Base-by-base conservation (phyloP, 2,888 invertebrate genomes). In the Periphyllus acericola region DNA sequence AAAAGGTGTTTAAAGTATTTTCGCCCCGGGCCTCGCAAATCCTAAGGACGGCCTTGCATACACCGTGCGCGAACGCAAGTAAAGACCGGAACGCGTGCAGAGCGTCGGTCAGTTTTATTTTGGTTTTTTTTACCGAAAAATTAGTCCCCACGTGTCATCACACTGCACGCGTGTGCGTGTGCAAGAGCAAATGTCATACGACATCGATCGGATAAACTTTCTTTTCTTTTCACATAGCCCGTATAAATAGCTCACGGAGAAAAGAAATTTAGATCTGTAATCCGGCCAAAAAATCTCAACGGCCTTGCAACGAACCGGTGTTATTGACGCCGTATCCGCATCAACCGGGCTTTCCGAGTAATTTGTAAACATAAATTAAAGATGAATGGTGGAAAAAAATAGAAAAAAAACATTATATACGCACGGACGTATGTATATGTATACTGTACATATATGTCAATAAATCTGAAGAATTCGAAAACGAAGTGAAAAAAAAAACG, bases 221-320 rank as follows among this genome's bases (percentile, higher is more conserved):
- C 80, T 80, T 80, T 80, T 80, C 66, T 60, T 66, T 36, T 52
- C 19, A 25, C 68, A 60, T 60, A 60, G 0, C 3, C 21, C 6
- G 21, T 60, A 46, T 14, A 34, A 21, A 36, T 36, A 60, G 78
- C 40, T 60, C 17, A 66, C n/a, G 3, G n/a, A 60, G 55, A 79
- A 79, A 79, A 79, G 79, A 79, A 79, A 79, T 79, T 79, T 66
- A 66, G 80, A 80, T 79, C 79, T 36, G 60, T 79, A 79, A 79
- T 80, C 60, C 6, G 36, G 60, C 60, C 80, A 60, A 80, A 80
- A 80, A 80, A 80, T 80, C 34, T n/a, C 80, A 60, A 36, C 36
- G 80, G 29, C 80, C 80, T 80, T 79, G 55, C 79, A 25, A 11
- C 9, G 36, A 60, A 60, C 78, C 78, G 52, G 52, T 52, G 46